Percentiles rank a stretch among this genome's conserved stretches.
These are phyloP conservation scores for Lagopus leucura DNA, from an alignment of 2,113 vertebrate species.

Conservation along the genomic window DNA sequence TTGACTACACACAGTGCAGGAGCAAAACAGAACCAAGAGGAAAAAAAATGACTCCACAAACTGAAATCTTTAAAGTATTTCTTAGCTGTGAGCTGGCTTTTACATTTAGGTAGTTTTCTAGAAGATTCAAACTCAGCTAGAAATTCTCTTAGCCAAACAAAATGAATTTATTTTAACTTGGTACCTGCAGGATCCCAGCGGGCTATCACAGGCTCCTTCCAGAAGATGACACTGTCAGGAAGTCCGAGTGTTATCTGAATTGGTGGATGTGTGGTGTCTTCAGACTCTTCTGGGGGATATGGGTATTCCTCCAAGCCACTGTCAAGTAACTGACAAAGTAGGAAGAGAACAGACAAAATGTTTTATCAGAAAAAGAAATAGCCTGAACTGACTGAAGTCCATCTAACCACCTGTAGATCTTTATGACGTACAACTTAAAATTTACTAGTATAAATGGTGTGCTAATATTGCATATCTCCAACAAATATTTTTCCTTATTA, in stretches of 20 bases:
- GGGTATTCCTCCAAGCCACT: conserved; percentile 77
- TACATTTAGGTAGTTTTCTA: background rate
- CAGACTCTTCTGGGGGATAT: conserved; percentile 73
- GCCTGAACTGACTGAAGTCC: background rate
- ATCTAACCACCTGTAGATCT: background rate
- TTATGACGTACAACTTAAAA: background rate
- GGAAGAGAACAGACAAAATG: background rate
- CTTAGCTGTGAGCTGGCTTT: background rate
- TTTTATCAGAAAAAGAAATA: background rate
- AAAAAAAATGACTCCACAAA: background rate
- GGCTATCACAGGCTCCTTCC: conserved; percentile 83
- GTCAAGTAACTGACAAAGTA: conserved; percentile 62
- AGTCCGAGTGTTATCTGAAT: conserved; percentile 79
- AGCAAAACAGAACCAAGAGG: background rate
- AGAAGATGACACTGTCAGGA: conserved; percentile 77
- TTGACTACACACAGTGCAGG: background rate
- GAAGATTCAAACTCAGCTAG: background rate
- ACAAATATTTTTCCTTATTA: background rate
- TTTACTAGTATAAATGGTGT: background rate
- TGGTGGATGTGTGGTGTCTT: conserved; percentile 29
- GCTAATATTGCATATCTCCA: background rate
- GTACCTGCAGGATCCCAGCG: conserved; percentile 87
- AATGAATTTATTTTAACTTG: background rate
- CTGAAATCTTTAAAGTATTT: background rate
- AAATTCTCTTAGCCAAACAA: background rate